Base-by-base conservation (phyloP, 1,140 invertebrate genomes). In the Spodoptera frugiperda region DNA sequence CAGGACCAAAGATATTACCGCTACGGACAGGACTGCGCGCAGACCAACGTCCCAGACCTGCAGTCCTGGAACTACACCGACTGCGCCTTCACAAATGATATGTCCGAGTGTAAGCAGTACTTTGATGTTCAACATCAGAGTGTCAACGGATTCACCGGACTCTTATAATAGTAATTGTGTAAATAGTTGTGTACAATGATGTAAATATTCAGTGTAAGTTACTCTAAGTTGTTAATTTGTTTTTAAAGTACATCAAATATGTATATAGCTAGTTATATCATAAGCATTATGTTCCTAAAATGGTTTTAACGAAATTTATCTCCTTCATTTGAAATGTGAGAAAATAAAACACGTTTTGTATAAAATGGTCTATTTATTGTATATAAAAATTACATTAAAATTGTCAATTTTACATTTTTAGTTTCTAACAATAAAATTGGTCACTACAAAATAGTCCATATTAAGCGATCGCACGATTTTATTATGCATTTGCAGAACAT, bases 301-400 rank as follows among this genome's bases (percentile, higher is more conserved):
- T 79, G 54, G 71, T 61, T 59, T 72, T 74, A 65, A 71, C 10
- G 21, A 44, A 68, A 75, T 17, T 72, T 61, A 76, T 63, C 57
- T 71, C 67, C 70, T 67, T 76, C 30, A 78, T 70, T 74, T 71
- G 73, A 63, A 76, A 77, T 77, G 54, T 65, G 77, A 79, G 49
- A 78, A 77, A 88, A 87, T 83, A 84, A 88, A 90, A 87, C 76
- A 84, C 65, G 77, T 78, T 88, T 89, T 89, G 86, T 91, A 93
- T 87, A 91, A 91, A 93, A 91, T 89, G 82, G 86, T 91, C 89
- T 93, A 93, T 93, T 93, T 93, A 93, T 92, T 93, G 92, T 93
- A 93, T 93, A 94, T 92, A 94, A 94, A 93, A 93, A 91, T 93
- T 93, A 93, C 91, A 93, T 93, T 93, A 93, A 91, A 93, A 92